Evolutionary conservation across 1,140 invertebrate species (phyloP).

Genomic region (Macrotrachela quadricornifera): DNA sequence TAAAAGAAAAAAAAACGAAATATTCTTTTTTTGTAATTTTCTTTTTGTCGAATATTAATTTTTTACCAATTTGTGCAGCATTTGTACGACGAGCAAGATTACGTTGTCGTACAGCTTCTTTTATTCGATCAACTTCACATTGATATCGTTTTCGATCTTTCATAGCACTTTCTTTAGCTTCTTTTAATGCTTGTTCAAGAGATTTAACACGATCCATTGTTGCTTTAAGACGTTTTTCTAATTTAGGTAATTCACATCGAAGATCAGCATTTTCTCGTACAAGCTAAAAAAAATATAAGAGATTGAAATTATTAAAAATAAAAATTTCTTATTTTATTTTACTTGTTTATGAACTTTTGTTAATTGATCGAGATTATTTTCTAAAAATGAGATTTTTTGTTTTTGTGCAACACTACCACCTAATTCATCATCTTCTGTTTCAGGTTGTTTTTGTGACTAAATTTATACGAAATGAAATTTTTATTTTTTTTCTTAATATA

Average conservation of each 20-base stretch:
- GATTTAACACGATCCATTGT: constrained; percentile 96
- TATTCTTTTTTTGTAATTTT: no score
- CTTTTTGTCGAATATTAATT: neutral
- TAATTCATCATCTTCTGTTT: neutral
- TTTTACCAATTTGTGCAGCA: constrained; percentile 68
- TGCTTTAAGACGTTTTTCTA: constrained; percentile 84
- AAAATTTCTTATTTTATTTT: no score
- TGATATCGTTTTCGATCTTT: constrained; percentile 93
- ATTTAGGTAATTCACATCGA: constrained; percentile 84
- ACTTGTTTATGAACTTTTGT: constrained; percentile 61
- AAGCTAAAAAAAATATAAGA: constrained; percentile 14
- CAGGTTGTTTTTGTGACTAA: neutral
- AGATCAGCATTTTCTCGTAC: constrained; percentile 96
- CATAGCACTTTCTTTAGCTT: constrained; percentile 97
- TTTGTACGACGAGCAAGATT: constrained; percentile 81
- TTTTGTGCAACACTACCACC: constrained; percentile 1
- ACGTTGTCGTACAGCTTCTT: constrained; percentile 93
- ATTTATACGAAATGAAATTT: neutral
- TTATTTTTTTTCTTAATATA: neutral
- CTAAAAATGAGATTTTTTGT: constrained; percentile 77
- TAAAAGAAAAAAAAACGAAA: constrained; percentile 17
- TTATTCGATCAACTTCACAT: constrained; percentile 94
- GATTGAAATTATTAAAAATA: no score
- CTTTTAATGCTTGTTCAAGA: constrained; percentile 76
- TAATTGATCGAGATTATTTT: constrained; percentile 94